These are phyloP conservation scores for Siderastrea siderea DNA, from an alignment of 92 coral and sea anemone species.

Conservation along the genomic window DNA sequence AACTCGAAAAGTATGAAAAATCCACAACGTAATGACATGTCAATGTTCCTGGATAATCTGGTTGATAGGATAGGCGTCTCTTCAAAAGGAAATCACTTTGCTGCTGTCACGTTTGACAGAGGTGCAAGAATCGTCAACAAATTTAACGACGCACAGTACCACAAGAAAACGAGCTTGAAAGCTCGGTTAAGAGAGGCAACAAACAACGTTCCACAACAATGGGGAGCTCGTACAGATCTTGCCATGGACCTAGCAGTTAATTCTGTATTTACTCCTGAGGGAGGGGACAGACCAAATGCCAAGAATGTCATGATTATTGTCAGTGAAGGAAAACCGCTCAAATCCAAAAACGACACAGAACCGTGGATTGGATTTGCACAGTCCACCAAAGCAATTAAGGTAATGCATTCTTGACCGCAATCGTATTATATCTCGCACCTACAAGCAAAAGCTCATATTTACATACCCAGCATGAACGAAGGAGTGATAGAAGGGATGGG, in stretches of 20 bases:
- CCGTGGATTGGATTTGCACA: background rate
- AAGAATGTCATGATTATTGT: background rate
- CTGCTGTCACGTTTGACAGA: background rate
- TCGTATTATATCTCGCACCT: no score
- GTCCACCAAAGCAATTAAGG: background rate
- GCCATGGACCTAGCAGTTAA: background rate
- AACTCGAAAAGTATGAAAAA: no score
- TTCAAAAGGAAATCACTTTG: background rate
- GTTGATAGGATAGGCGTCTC: no score
- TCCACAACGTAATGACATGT: no score
- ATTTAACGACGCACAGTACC: background rate
- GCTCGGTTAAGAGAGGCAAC: background rate
- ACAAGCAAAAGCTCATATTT: no score
- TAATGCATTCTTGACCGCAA: background rate
- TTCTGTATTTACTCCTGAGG: background rate
- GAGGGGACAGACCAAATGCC: slow-evolving; percentile 10
- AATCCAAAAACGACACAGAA: background rate
- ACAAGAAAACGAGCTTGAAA: background rate
- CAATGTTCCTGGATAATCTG: no score
- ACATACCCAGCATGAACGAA: no score
- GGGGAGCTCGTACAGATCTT: background rate
- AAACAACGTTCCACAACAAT: background rate
- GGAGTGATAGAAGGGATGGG: no score
- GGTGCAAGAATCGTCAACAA: background rate
- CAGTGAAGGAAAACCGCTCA: background rate